These are phyloP conservation scores for Drosophila seguyi DNA, from an alignment of 1,140 invertebrate genomes.

Conservation along the genomic window DNA sequence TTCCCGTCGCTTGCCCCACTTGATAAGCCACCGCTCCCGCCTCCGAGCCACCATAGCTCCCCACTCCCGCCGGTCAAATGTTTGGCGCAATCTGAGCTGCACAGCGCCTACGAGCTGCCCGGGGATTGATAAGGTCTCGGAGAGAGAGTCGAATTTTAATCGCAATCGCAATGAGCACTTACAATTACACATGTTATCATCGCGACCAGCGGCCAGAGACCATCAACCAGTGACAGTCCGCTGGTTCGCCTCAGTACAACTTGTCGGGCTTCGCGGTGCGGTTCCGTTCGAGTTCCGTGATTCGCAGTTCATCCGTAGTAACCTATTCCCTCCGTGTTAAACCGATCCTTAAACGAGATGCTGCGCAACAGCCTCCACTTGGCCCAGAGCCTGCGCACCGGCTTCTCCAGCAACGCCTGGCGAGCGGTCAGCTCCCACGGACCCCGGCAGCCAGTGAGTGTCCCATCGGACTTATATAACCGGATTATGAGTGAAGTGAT, in stretches of 20 bases:
- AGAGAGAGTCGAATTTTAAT: conserved; percentile 74
- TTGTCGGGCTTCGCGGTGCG: conserved; percentile 58
- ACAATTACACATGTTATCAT: conserved; percentile 82
- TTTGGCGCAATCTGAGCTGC: conserved; percentile 56
- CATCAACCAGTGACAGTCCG: conserved; percentile 19
- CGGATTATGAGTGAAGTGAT: background rate
- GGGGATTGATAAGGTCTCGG: conserved; percentile 73
- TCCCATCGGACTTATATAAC: conserved; percentile 22
- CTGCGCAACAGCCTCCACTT: conserved; percentile 68
- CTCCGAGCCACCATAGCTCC: background rate
- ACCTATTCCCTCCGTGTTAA: conserved; percentile 15
- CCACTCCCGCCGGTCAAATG: conserved; percentile 48
- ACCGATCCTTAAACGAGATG: conserved; percentile 44
- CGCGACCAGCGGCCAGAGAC: conserved; percentile 4
- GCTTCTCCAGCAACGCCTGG: conserved; percentile 58
- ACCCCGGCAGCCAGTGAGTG: conserved; percentile 72
- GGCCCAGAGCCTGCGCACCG: conserved; percentile 53
- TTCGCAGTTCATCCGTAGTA: conserved; percentile 1
- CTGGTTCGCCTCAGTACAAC: conserved; percentile 54
- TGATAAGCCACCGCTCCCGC: conserved; percentile 52
- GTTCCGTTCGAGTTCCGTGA: conserved; percentile 38
- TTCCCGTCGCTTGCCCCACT: conserved; percentile 55
- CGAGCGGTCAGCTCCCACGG: conserved; percentile 62
- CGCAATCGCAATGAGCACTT: conserved; percentile 79
- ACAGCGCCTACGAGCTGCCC: conserved; percentile 18